These are phyloP conservation scores for Choloepus didactylus DNA, from an alignment of 2,797 vertebrate species.

Conservation along the genomic window DNA sequence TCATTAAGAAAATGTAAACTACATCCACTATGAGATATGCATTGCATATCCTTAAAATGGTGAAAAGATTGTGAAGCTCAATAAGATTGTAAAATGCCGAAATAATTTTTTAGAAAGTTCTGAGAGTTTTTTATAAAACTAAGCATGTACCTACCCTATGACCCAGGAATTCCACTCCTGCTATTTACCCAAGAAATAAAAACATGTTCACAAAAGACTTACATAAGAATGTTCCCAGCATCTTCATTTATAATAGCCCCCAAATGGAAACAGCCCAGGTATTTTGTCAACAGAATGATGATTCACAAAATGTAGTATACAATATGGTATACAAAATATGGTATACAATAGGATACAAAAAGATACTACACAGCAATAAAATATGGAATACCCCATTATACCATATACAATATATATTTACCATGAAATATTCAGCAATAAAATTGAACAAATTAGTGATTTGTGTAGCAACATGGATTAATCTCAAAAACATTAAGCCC, in stretches of 20 bases:
- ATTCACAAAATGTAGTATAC: neutral
- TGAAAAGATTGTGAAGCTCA: neutral
- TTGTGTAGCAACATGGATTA: too few species aligned
- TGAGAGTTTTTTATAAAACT: neutral
- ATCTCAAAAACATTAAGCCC: neutral
- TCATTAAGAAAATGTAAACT: neutral
- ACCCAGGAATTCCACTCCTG: neutral
- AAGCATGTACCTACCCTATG: neutral
- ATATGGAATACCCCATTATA: neutral
- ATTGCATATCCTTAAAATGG: neutral
- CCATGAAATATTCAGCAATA: neutral
- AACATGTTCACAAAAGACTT: neutral
- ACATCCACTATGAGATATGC: neutral
- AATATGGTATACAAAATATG: too few species aligned
- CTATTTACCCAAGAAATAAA: neutral
- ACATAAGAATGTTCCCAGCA: neutral
- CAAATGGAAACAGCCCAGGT: neutral
- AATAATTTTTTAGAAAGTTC: neutral
- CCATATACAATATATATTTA: neutral
- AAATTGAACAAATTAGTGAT: neutral
- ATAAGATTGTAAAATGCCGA: neutral
- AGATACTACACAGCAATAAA: neutral
- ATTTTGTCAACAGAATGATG: neutral
- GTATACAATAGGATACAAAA: too few species aligned
- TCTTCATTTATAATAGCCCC: neutral